A percentile compares a stretch with the other conserved stretches of the same genome.
Conservation (phyloP, 2,797 vertebrate genomes). For the Leptoclinus maculatus region DNA sequence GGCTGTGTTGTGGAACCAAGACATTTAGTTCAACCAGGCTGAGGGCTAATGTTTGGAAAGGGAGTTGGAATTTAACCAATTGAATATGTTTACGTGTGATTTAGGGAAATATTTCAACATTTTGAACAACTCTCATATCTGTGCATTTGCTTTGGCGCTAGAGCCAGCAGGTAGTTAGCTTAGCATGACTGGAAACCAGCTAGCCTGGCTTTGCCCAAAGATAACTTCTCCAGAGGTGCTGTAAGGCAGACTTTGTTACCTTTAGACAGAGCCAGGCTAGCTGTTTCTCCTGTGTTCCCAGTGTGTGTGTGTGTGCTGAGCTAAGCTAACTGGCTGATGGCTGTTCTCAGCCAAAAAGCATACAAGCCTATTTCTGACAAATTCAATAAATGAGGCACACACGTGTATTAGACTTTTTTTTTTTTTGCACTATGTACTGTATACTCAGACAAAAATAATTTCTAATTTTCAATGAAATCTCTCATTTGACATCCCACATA, state of each 20-base stretch:
- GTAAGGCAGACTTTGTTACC: neutral
- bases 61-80: neutral
- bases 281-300: neutral
- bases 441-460: neutral
- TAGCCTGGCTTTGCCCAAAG: neutral
- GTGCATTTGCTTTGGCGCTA: neutral
- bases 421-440: neutral
- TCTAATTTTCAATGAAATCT: constrained; percentile 6
- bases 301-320: neutral
- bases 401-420: too few species aligned
- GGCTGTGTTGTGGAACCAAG: constrained; percentile 7
- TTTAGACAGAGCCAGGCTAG: neutral
- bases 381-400: neutral
- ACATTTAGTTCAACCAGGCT: constrained; percentile 15
- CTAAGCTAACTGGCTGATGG: neutral
- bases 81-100: neutral
- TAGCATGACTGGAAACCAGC: neutral
- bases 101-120: neutral
- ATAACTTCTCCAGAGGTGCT: neutral
- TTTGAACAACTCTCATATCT: neutral
- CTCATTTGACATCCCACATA: neutral
- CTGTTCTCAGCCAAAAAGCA: neutral
- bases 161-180: neutral
- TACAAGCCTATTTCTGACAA: neutral
- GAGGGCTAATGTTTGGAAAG: constrained; percentile 7